Conservation (phyloP, 2,888 invertebrate genomes). For the Scrobipalpa atriplicella region DNA sequence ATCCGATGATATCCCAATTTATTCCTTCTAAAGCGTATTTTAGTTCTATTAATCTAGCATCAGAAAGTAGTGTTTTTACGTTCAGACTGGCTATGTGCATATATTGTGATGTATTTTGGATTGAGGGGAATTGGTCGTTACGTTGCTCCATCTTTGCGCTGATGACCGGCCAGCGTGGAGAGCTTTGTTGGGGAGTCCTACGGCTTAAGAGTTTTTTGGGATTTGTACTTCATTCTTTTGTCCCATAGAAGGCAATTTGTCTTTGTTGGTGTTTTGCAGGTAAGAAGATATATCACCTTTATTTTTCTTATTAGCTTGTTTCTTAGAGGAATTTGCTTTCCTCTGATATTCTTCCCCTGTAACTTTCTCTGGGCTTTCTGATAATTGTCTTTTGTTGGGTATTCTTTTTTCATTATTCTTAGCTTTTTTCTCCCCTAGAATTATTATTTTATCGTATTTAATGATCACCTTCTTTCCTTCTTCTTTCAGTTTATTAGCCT, state of each 20-base stretch:
- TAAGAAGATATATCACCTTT: too few relatives aligned
- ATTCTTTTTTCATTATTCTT: too few relatives aligned
- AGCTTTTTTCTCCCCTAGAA: neutral
- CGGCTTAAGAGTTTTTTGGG: neutral
- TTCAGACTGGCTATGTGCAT: neutral
- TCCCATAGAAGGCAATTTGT: too few relatives aligned
- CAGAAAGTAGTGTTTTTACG: neutral
- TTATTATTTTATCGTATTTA: neutral
- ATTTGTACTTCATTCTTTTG: neutral
- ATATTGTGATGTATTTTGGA: neutral
- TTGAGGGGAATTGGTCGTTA: slow-evolving; percentile 1
- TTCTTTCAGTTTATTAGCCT: neutral
- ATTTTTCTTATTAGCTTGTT: too few relatives aligned
- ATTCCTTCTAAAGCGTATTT: neutral
- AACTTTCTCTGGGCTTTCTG: neutral
- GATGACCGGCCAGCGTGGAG: neutral
- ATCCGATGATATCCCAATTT: neutral
- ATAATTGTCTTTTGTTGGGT: neutral
- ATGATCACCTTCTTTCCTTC: neutral
- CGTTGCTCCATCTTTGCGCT: neutral
- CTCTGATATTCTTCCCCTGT: neutral
- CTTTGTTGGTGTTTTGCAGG: too few relatives aligned
- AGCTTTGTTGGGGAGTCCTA: neutral
- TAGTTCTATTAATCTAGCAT: neutral
- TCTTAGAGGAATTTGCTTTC: too few relatives aligned